Percentiles rank a stretch among this genome's conserved stretches.
Evolutionary conservation across 1,140 invertebrate genomes (phyloP).

Genomic region (Caenorhabditis brenneri): DNA sequence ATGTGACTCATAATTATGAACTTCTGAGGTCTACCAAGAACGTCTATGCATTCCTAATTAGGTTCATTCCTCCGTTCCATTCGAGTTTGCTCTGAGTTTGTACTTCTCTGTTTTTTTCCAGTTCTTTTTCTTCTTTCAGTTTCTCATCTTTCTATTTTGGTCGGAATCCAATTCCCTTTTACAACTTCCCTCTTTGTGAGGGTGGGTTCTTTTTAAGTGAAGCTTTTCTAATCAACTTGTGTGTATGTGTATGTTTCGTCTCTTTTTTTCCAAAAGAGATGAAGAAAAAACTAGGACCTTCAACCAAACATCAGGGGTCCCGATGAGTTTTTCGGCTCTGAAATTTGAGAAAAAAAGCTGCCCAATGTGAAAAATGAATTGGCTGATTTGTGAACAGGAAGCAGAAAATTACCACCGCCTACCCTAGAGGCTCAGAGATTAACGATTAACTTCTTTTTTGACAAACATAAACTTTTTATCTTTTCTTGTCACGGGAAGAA

Average conservation of each 20-base stretch:
- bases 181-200: neutral
- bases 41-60: neutral
- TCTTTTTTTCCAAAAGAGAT: neutral
- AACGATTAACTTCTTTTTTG: slow-evolving; percentile 14
- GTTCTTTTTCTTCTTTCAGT: neutral
- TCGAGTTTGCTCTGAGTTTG: neutral
- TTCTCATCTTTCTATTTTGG: neutral
- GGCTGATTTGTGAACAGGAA: neutral
- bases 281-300: neutral
- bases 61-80: neutral
- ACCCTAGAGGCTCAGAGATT: slow-evolving; percentile 17
- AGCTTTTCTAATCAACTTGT: slow-evolving; percentile 18
- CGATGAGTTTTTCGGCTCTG: neutral
- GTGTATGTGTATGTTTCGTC: neutral
- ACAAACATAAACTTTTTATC: slow-evolving; percentile 34
- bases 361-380: neutral
- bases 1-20: neutral
- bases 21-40: neutral
- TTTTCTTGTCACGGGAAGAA: neutral
- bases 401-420: neutral
- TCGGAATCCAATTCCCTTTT: neutral
- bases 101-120: neutral
- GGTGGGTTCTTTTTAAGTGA: neutral
- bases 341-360: neutral
- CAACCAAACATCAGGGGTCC: slow-evolving; percentile 1